Conservation (phyloP, 2,888 invertebrate genomes). For the Anticlea derivata region DNA sequence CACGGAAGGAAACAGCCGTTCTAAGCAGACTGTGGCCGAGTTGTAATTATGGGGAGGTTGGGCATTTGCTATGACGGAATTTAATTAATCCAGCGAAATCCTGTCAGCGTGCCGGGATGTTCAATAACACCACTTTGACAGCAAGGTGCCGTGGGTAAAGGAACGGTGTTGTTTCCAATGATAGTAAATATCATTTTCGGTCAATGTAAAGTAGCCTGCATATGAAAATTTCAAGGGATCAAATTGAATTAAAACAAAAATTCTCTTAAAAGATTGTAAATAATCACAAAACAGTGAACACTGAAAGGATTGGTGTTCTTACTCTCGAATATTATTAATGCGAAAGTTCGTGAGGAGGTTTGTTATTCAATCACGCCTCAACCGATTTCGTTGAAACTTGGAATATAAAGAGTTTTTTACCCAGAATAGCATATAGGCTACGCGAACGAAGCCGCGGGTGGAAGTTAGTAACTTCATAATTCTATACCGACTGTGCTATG, state of each 20-base stretch:
- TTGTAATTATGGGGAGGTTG: slow-evolving; percentile 67
- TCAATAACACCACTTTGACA: slow-evolving; percentile 26
- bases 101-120: slow-evolving; percentile 21
- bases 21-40: slow-evolving; percentile 2
- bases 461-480: too few species aligned
- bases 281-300: too few species aligned
- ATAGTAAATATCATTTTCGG: slow-evolving; percentile 2
- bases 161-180: not conserved
- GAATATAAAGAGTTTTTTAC: too few species aligned
- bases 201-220: not conserved
- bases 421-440: too few species aligned
- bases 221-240: not conserved
- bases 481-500: too few species aligned
- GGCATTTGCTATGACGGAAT: slow-evolving; percentile 50
- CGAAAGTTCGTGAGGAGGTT: too few species aligned
- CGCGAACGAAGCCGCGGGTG: too few species aligned
- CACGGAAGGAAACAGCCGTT: not conserved
- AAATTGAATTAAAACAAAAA: not conserved
- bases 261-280: too few species aligned
- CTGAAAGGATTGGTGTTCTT: too few species aligned
- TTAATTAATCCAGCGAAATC: slow-evolving; percentile 40
- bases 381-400: too few species aligned
- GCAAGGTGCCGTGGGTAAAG: not conserved
- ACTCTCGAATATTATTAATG: too few species aligned
- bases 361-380: too few species aligned